A percentile compares a stretch with the other conserved stretches of the same genome.
phyloP scores from a whole-genome alignment of 2,888 invertebrate genomes.

The Zaprionus obscuricornis region DNA sequence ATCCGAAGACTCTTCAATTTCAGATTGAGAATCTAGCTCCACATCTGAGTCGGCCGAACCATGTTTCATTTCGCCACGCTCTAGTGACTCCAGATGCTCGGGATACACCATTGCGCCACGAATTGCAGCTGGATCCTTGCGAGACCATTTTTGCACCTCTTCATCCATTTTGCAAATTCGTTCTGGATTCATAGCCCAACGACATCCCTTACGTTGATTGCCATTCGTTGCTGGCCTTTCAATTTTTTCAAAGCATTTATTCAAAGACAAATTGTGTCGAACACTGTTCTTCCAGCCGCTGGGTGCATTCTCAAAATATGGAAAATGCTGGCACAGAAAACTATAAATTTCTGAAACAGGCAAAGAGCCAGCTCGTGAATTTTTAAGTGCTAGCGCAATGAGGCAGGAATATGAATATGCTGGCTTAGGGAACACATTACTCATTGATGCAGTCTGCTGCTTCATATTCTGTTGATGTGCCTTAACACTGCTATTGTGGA shows the following conservation, averaged over 20 bases:
- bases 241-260: conserved; percentile 99
- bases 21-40: conserved; percentile 83
- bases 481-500: conserved; percentile 59
- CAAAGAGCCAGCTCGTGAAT: conserved; percentile 95
- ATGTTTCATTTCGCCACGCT: conserved; percentile 95
- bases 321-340: conserved; percentile 99
- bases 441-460: conserved; percentile 56
- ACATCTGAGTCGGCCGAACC: conserved; percentile 87
- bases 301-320: conserved; percentile 99
- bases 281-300: conserved; percentile 99
- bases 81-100: conserved; percentile 91
- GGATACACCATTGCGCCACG: conserved; percentile 97
- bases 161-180: conserved; percentile 99
- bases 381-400: conserved; percentile 98
- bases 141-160: conserved; percentile 98
- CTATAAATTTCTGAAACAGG: conserved; percentile 99
- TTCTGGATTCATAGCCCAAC: conserved; percentile 98
- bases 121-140: conserved; percentile 96
- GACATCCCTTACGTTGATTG: conserved; percentile 92
- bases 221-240: conserved; percentile 96
- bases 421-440: conserved; percentile 93
- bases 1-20: conserved; percentile 84
- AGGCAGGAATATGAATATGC: conserved; percentile 99
- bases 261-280: conserved; percentile 97
- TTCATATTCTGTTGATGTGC: conserved; percentile 77